These are phyloP conservation scores for Pterocles burchelli DNA, from an alignment of 2,113 vertebrate genomes.

Conservation along the genomic window DNA sequence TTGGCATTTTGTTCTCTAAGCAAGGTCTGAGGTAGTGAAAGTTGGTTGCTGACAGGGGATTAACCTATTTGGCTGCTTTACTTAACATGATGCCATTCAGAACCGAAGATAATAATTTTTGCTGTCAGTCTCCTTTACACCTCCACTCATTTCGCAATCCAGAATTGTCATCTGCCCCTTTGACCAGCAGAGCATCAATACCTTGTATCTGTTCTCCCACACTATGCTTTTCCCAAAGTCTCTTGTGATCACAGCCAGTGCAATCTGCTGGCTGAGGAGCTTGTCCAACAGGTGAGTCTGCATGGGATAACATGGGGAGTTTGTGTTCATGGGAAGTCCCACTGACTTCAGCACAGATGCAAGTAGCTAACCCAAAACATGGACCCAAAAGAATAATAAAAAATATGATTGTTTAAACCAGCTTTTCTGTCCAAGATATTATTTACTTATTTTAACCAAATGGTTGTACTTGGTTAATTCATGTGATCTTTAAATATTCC, in stretches of 20 bases:
- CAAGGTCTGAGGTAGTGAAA: neutral
- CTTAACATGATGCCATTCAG: neutral
- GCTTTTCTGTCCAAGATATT: neutral
- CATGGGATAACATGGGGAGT: neutral
- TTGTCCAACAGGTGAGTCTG: neutral
- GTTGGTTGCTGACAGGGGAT: neutral
- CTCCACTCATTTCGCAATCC: neutral
- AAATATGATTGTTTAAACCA: neutral
- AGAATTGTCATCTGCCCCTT: neutral
- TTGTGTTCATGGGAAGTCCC: neutral
- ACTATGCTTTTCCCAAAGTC: neutral
- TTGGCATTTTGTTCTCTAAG: neutral
- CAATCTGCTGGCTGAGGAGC: neutral
- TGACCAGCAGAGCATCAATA: neutral
- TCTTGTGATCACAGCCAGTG: neutral
- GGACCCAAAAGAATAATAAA: neutral
- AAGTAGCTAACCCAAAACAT: neutral
- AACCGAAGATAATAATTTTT: neutral
- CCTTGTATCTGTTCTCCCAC: neutral
- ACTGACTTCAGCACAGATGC: neutral
- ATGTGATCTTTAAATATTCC: neutral
- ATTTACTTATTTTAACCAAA: neutral
- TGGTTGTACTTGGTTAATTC: neutral
- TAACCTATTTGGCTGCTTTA: neutral
- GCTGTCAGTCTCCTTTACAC: neutral